Evolutionary conservation across 1,140 invertebrate species (phyloP).

Genomic region (Varroa destructor): DNA sequence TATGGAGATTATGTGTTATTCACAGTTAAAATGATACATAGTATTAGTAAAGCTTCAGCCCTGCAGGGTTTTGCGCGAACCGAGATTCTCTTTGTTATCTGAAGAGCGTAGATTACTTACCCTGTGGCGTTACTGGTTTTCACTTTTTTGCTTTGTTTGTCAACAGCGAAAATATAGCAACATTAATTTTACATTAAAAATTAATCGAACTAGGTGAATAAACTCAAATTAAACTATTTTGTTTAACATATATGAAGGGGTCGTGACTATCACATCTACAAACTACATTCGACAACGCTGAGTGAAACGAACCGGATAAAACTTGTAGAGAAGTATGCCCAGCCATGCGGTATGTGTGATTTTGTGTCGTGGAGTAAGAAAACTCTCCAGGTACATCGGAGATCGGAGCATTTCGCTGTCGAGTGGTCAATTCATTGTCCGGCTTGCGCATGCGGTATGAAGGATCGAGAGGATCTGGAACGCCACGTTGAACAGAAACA

Average conservation of each 20-base stretch:
- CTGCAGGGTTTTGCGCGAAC: too few relatives aligned
- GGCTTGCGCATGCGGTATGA: constrained; percentile 4
- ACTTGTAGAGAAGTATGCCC: not conserved
- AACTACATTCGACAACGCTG: not conserved
- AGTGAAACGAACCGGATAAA: not conserved
- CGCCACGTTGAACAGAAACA: not conserved
- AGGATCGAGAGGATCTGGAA: not conserved
- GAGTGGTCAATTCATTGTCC: constrained; percentile 1
- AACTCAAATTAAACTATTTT: too few relatives aligned
- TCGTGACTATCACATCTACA: constrained; percentile 5
- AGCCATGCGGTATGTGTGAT: not conserved
- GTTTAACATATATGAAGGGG: not conserved
- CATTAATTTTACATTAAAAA: too few relatives aligned
- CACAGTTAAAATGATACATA: too few relatives aligned
- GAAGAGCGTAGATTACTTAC: too few relatives aligned
- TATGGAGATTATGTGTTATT: too few relatives aligned
- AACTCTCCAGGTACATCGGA: constrained; percentile 20
- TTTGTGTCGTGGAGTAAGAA: constrained; percentile 21
- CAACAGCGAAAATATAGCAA: too few relatives aligned
- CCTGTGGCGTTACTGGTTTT: too few relatives aligned
- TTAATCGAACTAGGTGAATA: too few relatives aligned
- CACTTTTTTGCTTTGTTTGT: too few relatives aligned
- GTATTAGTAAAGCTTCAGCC: too few relatives aligned
- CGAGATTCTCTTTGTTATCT: too few relatives aligned
- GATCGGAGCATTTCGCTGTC: not conserved